phyloP scores from a whole-genome alignment of 1,140 invertebrate genomes.

The Cepaea nemoralis region DNA sequence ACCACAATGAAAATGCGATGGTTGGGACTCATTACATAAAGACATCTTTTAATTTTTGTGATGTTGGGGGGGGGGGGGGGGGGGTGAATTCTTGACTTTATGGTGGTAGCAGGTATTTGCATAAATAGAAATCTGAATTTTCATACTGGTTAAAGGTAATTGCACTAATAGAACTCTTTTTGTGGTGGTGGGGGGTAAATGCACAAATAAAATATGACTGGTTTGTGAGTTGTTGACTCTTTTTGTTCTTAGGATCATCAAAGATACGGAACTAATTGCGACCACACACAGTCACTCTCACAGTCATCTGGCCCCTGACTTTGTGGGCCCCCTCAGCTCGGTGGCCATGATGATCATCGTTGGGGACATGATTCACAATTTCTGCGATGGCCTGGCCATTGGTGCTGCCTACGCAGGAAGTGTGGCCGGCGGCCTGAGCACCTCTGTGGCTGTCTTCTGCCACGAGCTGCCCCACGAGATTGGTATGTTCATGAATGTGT shows the following conservation, averaged over 20 bases:
- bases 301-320: background rate
- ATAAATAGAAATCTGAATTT: too few species aligned
- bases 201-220: too few species aligned
- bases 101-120: too few species aligned
- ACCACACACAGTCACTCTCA: slow-evolving; percentile 12
- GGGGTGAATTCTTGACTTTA: too few species aligned
- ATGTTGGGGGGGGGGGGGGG: too few species aligned
- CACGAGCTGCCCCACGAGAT: slow-evolving; percentile 70
- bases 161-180: too few species aligned
- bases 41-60: too few species aligned
- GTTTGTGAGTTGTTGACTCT: too few species aligned
- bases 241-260: background rate
- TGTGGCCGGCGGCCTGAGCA: slow-evolving; percentile 67
- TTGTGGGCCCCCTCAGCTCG: slow-evolving; percentile 7
- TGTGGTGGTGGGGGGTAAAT: too few species aligned
- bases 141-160: too few species aligned
- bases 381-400: slow-evolving; percentile 74
- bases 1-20: too few species aligned
- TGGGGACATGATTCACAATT: slow-evolving; percentile 74
- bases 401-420: slow-evolving; percentile 73
- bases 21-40: too few species aligned
- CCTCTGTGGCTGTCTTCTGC: slow-evolving; percentile 71
- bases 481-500: slow-evolving; percentile 62
- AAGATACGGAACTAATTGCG: background rate
- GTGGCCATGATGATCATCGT: slow-evolving; percentile 71